Base-by-base conservation (phyloP, 1,140 invertebrate genomes). In the Parasteatoda tepidariorum region DNA sequence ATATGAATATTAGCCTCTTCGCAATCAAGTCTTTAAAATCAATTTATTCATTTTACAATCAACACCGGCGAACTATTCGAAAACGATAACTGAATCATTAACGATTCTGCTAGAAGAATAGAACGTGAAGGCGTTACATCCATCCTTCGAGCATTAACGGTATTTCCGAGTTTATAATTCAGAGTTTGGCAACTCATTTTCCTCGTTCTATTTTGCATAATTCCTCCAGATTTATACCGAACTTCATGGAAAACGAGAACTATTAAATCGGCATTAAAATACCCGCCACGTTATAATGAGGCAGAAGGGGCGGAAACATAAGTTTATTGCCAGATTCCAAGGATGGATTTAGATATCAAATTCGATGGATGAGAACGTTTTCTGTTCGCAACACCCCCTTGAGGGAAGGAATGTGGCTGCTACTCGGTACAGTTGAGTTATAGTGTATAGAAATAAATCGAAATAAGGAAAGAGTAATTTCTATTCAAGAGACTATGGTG, bases 231-330 rank as follows among this genome's bases (percentile, higher is more conserved):
- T 68, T 68, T 68, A 22, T 34, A 38, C 38, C 38, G 34, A 26
- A 22, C 33, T 22, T 38, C 22, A 34, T 7, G 22, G 66, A 41
- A 68, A 68, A 41, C 66, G 24, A 6, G 30, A 34, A 41, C 66
- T 68, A 68, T 68, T 68, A 68, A 67, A 67, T 2, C 33, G 33
- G 64, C 64, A 67, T 67, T 67, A 67, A 68, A 68, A 68, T 68
- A 24, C 66, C 9, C 13, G 41, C 33, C 22, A 41, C 66, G 66
- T 26, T 68, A 18, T 68, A 68, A 68, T 34, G 66, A 68, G 34
- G 22, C 18, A 38, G 24, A 33, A 38, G 15, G 18, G 24, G 33
- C 15, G 22, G n/a, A 24, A 34, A 24, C 22, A 34, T 34, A 68
- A 38, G 26, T 68, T 68, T 68, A 68, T 68, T 26, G 41, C 24